These are phyloP conservation scores for Imbricaverruca yamaguchii DNA, from an alignment of 2,888 invertebrate species.

Conservation along the genomic window DNA sequence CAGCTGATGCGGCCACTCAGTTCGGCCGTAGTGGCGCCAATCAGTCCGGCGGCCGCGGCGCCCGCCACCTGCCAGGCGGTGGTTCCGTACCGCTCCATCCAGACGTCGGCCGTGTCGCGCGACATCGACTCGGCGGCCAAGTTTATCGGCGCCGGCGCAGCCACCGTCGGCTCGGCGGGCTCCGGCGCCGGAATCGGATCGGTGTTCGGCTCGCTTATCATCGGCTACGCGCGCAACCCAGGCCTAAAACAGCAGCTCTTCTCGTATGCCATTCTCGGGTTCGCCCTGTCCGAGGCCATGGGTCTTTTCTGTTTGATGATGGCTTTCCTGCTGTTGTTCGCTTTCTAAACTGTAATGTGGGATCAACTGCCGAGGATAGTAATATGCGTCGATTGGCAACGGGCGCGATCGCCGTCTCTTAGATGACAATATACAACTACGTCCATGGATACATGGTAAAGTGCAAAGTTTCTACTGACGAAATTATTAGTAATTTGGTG, in stretches of 20 bases:
- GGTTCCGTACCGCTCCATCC: constrained; percentile 57
- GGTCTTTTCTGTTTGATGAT: constrained; percentile 99
- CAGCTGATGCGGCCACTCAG: constrained; percentile 10
- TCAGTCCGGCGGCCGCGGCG: not conserved
- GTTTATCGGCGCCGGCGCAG: constrained; percentile 99
- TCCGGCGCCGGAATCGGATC: constrained; percentile 96
- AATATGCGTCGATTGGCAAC: no score
- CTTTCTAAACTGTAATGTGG: constrained; percentile 59
- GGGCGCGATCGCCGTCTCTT: no score
- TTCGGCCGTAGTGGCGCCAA: not conserved
- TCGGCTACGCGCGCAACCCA: constrained; percentile 93
- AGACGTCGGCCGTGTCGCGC: constrained; percentile 77
- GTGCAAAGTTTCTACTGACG: no score
- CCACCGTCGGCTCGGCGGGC: constrained; percentile 99
- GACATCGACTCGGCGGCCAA: constrained; percentile 99
- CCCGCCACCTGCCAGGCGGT: constrained; percentile 23
- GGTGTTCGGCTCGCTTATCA: constrained; percentile 93
- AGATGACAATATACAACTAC: no score
- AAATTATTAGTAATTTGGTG: no score
- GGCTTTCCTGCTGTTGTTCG: constrained; percentile 96
- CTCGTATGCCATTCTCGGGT: constrained; percentile 96
- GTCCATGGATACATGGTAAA: no score
- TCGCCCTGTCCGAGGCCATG: constrained; percentile 98
- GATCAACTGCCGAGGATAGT: no score
- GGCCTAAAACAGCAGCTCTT: constrained; percentile 95